These are phyloP conservation scores for Zeus faber DNA, from an alignment of 2,113 vertebrate species.

Conservation along the genomic window DNA sequence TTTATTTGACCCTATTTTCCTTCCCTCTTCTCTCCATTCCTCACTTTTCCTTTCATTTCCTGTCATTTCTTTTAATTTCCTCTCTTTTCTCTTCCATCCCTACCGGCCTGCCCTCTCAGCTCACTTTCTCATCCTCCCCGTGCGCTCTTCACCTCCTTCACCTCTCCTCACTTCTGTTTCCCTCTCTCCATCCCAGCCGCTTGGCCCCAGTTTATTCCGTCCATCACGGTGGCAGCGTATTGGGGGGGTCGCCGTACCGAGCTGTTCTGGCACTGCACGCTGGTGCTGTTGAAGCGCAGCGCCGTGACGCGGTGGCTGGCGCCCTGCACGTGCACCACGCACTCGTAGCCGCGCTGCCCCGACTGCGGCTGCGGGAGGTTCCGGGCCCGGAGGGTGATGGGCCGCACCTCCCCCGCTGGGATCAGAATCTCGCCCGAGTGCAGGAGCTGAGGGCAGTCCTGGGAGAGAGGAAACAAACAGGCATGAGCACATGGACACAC, in stretches of 20 bases:
- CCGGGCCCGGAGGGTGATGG: constrained; percentile 89
- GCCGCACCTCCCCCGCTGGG: constrained; percentile 92
- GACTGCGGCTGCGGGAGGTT: constrained; percentile 97
- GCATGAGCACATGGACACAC: not conserved
- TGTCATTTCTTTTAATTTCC: no score
- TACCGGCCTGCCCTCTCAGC: no score
- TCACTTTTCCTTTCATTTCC: no score
- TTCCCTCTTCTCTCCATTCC: no score
- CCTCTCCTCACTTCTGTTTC: not conserved
- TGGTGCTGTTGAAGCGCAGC: constrained; percentile 99
- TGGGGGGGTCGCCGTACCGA: constrained; percentile 75
- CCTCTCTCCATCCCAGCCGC: not conserved
- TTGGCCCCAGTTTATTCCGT: not conserved
- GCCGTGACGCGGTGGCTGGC: constrained; percentile 88
- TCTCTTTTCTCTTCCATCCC: no score
- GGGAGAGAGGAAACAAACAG: constrained; percentile 2
- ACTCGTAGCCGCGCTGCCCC: constrained; percentile 94
- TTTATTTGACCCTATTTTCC: no score
- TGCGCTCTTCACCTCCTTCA: no score
- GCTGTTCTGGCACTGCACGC: constrained; percentile 98
- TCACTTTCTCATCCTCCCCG: no score
- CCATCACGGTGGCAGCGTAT: not conserved
- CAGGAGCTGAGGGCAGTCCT: constrained; percentile 96
- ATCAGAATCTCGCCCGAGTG: constrained; percentile 92
- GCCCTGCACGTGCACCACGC: constrained; percentile 88